Evolutionary conservation across 2,888 invertebrate species (phyloP), one percentile per base, ranked within the genome.

Genomic region (Athalia cordata): DNA sequence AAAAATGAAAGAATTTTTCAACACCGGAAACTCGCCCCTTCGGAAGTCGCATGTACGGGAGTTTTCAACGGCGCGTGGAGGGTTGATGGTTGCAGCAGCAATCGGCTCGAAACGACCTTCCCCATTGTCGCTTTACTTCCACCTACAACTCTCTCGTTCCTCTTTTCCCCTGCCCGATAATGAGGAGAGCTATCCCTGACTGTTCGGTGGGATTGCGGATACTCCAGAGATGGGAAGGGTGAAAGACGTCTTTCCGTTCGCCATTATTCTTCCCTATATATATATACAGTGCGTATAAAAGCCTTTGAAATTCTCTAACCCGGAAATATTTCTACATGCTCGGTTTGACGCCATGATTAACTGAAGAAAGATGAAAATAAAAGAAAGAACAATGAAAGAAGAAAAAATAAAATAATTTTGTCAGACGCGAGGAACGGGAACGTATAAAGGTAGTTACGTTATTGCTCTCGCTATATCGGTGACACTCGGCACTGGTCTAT

Each of bases 241-340:
- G 13, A 45, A 72, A 72, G 72, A 45, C 45, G 57, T 57, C 57
- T 57, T 72, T 72, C 72, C 72, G 72, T 59, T 72, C 15, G 47
- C 9, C 59, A 59, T 72, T 59, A 72, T 47, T 72, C 59, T 59
- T 72, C 72, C 11, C 52, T 29, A 5, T 6, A 52, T 29, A 68
- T 49, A 43, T 13, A 61, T 29, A 29, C 29, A 29, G 29, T 29
- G 2, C 29, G 29, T 29, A 29, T 29, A 29, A 29, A 66, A 49
- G 47, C 47, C 47, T 66, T 66, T 66, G 47, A 49, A 66, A 66
- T 66, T 49, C 66, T 66, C 45, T 45, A 64, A 45, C 43, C 45
- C 64, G 29, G 45, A 64, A 64, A 45, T 45, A n/a, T 64, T 1
- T 43, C 6, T 47, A 43, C 64, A 64, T 64, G 64, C 64, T 64